Conservation (phyloP, 2,113 vertebrate genomes). For the Dromiciops gliroides region DNA sequence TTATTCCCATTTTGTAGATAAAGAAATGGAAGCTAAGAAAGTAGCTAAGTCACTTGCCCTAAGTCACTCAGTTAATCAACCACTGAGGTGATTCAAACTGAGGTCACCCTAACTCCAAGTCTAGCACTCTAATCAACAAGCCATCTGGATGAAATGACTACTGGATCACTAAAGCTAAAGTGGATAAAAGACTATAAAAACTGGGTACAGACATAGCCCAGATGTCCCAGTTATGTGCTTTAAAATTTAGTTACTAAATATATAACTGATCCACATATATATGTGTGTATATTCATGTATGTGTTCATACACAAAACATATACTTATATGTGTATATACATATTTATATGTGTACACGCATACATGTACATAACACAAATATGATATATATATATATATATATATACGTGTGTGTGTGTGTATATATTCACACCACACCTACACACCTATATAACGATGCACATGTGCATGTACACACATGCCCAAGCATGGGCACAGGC, state of each 20-base stretch:
- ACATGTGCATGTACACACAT: too few relatives aligned
- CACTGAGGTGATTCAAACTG: not conserved
- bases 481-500: too few relatives aligned
- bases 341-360: too few relatives aligned
- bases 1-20: not conserved
- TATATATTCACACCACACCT: too few relatives aligned
- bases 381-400: too few relatives aligned
- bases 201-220: not conserved
- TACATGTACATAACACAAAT: too few relatives aligned
- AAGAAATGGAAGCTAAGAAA: not conserved
- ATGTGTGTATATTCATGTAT: too few relatives aligned
- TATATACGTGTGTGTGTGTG: too few relatives aligned
- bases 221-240: not conserved
- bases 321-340: too few relatives aligned
- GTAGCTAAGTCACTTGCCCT: not conserved
- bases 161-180: slow-evolving; percentile 17
- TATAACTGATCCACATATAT: too few relatives aligned
- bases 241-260: not conserved
- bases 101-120: not conserved
- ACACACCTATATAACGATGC: too few relatives aligned
- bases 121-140: not conserved
- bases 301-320: too few relatives aligned
- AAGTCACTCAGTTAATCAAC: not conserved
- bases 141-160: not conserved
- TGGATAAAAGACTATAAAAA: not conserved